Evolutionary conservation across 2,888 invertebrate genomes (phyloP), one percentile per base, ranked within the genome.

Genomic region (Mesopsocus fuscifrons): DNA sequence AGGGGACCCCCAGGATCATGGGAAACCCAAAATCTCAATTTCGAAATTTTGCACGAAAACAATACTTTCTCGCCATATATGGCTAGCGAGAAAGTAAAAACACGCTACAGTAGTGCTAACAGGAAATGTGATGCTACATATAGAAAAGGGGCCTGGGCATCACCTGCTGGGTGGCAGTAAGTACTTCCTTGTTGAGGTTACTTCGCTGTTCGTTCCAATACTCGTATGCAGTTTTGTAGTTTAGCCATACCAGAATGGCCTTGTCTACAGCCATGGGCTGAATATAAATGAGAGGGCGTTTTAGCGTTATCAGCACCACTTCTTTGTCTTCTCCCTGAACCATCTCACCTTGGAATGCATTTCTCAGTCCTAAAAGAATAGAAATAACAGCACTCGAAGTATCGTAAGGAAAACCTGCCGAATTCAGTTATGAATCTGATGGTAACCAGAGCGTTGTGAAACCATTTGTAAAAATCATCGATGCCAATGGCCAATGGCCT

Each of bases 221-320:
- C 59, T 98, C 95, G 58, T 97, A 97, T 0, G 97, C 95, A 62
- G 95, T 97, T 65, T 95, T 95, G 59, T 98, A 98, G 66, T 98
- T 97, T 49, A 98, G 68, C 97, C 98, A 99, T 38, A 98, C 91
- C 16, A 98, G 71, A 50, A 98, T 92, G 11, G 92, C 97, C 67
- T 92, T 92, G 62, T 98, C 98, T 43, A 98, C 84, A 6, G 98
- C 97, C 55, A 89, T 77, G 0, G 97, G 95, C 61, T 97, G 95
- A 44, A 97, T 82, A 64, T 94, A 92, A 48, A 98, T 78, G 49
- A 97, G 70, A 0, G 98, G 98, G 41, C 95, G 70, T 57, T 88
- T 87, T 16, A 98, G 64, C 1, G 84, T 87, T 45, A 98, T 85
- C 45, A 95, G 65, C 5, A 91, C 85, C 18, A 89, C 77, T 60